Conservation (phyloP, 2,113 vertebrate species). For the Scytalopus superciliaris region DNA sequence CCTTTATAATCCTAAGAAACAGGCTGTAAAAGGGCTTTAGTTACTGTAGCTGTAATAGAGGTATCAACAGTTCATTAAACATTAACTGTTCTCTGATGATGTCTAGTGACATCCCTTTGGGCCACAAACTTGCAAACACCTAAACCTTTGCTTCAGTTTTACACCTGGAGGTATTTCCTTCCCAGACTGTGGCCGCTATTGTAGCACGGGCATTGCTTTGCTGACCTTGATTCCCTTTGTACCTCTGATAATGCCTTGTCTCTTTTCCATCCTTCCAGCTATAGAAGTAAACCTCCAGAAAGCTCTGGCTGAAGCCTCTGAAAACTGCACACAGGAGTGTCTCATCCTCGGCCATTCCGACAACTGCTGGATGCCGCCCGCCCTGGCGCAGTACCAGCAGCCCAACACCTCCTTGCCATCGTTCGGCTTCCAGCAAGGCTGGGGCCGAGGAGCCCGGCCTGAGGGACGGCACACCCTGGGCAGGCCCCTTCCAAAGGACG, state of each 20-base stretch:
- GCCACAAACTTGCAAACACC: background rate
- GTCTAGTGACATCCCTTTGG: background rate
- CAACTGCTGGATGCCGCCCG: conserved; percentile 97
- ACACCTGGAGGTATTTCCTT: background rate
- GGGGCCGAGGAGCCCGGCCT: conserved; percentile 75
- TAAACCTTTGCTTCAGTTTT: background rate
- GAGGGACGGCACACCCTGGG: conserved; percentile 86
- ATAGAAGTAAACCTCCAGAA: conserved; percentile 93
- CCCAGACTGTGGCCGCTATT: accelerated
- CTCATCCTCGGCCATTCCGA: conserved; percentile 96
- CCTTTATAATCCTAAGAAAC: background rate
- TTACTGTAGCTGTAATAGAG: background rate
- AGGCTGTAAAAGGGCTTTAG: accelerated
- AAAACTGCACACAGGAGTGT: conserved; percentile 97
- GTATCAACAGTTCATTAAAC: background rate
- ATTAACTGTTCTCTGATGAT: background rate
- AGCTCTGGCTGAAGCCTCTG: conserved; percentile 90
- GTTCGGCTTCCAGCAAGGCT: conserved; percentile 85
- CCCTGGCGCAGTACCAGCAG: conserved; percentile 83
- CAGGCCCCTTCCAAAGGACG: conserved; percentile 85
- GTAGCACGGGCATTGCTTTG: background rate
- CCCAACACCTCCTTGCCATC: conserved; percentile 74
- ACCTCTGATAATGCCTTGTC: background rate
- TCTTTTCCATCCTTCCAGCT: conserved; percentile 73
- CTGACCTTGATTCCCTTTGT: background rate